A percentile compares a stretch with the other conserved stretches of the same genome.
These are phyloP conservation scores for Takifugu ocellatus DNA, from an alignment of 2,797 vertebrate species.

Conservation along the genomic window DNA sequence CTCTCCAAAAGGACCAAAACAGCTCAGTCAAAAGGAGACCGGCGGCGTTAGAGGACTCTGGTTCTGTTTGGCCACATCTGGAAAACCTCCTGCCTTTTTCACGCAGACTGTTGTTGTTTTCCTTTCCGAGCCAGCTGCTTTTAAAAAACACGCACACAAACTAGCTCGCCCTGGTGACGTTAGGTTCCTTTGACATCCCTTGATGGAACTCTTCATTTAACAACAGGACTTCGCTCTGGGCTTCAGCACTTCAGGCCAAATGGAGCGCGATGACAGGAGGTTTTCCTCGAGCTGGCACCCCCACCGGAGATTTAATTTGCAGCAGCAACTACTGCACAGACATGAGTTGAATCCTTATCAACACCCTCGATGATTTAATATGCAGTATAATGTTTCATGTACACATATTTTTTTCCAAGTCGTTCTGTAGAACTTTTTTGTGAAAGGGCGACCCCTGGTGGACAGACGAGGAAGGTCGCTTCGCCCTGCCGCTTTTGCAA, in stretches of 20 bases:
- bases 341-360: background rate
- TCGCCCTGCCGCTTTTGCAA: slow-evolving; percentile 7
- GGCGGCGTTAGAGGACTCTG: background rate
- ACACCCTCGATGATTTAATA: slow-evolving; percentile 11
- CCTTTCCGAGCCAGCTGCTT: too few species aligned
- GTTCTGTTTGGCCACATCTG: slow-evolving; percentile 17
- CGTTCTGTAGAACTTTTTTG: slow-evolving; percentile 48
- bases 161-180: slow-evolving; percentile 4
- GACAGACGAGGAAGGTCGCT: slow-evolving; percentile 45
- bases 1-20: slow-evolving; percentile 60
- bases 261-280: slow-evolving; percentile 39
- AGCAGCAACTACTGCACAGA: background rate
- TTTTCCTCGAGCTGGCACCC: slow-evolving; percentile 23
- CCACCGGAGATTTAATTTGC: background rate
- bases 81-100: slow-evolving; percentile 7
- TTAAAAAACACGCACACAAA: background rate
- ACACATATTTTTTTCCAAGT: background rate
- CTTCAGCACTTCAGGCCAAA: slow-evolving; percentile 31
- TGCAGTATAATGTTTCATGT: slow-evolving; percentile 6
- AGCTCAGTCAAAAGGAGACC: slow-evolving; percentile 1
- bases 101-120: slow-evolving; percentile 2
- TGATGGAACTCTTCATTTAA: slow-evolving; percentile 47
- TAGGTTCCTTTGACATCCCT: slow-evolving; percentile 36
- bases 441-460: slow-evolving; percentile 78
- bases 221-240: slow-evolving; percentile 31